Base-by-base conservation (phyloP, 1,140 invertebrate genomes). In the Antheraea mylitta region DNA sequence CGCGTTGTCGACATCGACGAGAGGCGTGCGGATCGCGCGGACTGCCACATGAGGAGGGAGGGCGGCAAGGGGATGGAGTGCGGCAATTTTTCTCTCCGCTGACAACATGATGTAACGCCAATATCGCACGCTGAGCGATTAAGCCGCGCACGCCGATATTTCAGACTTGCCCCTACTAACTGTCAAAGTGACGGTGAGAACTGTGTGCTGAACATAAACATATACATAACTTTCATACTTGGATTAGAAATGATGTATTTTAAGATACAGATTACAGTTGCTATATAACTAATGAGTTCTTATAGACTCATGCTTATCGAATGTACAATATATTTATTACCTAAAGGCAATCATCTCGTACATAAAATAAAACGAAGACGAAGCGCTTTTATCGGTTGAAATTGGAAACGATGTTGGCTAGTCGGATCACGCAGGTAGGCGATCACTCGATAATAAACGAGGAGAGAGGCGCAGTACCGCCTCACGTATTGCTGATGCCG, bases 21-120 rank as follows among this genome's bases (percentile, higher is more conserved):
- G 73, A 70, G 68, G 72, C 74, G 73, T 68, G 72, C 69, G 75
- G 75, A 72, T 72, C 67, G 68, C 69, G 73, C 72, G 68, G 72
- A 36, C 42, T 48, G 65, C 69, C 63, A 75, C 64, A 71, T 64
- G 78, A 73, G 68, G 77, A 74, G 78, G 74, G 67, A 69, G 53
- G 66, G 72, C 70, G 60, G 45, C 16, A 53, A 74, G 73, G 73
- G 79, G 77, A 77, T 71, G 74, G 76, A 82, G 77, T 77, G 83
- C 82, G 81, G 87, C 87, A 91, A 90, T 91, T 90, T 91, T 90
- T 90, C 89, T 91, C 86, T 85, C 83, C 82, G 87, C 87, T 92
- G 89, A 92, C 89, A 91, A 90, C 87, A 90, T 89, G 88, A 89
- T 90, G 88, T 92, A 90, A 90, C 86, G 87, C 84, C 88, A 92